Evolutionary conservation across 2,888 invertebrate species (phyloP).

Genomic region (Scaptomyza tumidula): DNA sequence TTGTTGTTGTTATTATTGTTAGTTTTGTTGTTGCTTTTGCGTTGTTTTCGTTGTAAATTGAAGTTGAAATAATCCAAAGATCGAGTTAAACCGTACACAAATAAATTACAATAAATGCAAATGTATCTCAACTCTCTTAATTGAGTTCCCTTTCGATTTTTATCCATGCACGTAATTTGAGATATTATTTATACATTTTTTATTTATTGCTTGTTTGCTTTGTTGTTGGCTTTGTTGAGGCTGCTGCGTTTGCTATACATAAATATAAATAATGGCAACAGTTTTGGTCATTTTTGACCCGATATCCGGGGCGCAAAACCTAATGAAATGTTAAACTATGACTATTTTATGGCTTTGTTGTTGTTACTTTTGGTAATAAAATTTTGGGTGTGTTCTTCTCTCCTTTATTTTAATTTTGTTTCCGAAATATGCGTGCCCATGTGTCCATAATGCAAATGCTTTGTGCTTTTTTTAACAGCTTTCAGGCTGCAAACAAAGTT

Average conservation of each 20-base stretch:
- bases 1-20: slow-evolving; percentile 39
- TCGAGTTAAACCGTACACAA: background rate
- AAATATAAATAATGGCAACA: slow-evolving; percentile 28
- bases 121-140: slow-evolving; percentile 26
- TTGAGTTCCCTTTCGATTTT: slow-evolving; percentile 31
- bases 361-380: slow-evolving; percentile 32
- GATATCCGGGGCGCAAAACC: slow-evolving; percentile 23
- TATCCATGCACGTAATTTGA: slow-evolving; percentile 19
- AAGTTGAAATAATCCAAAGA: slow-evolving; percentile 1
- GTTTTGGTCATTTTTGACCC: slow-evolving; percentile 33
- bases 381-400: slow-evolving; percentile 19
- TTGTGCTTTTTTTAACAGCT: slow-evolving; percentile 39
- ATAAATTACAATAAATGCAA: slow-evolving; percentile 39
- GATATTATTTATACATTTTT: slow-evolving; percentile 30
- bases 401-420: slow-evolving; percentile 4
- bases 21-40: slow-evolving; percentile 37
- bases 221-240: slow-evolving; percentile 14
- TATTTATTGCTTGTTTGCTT: slow-evolving; percentile 31
- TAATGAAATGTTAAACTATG: slow-evolving; percentile 55
- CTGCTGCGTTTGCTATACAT: background rate
- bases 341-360: slow-evolving; percentile 48
- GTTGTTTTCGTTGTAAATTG: slow-evolving; percentile 50
- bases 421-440: slow-evolving; percentile 30
- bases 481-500: slow-evolving; percentile 34
- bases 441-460: slow-evolving; percentile 62